Base-by-base conservation (phyloP, 2,888 invertebrate genomes). In the Chrysotoxum bicinctum region DNA sequence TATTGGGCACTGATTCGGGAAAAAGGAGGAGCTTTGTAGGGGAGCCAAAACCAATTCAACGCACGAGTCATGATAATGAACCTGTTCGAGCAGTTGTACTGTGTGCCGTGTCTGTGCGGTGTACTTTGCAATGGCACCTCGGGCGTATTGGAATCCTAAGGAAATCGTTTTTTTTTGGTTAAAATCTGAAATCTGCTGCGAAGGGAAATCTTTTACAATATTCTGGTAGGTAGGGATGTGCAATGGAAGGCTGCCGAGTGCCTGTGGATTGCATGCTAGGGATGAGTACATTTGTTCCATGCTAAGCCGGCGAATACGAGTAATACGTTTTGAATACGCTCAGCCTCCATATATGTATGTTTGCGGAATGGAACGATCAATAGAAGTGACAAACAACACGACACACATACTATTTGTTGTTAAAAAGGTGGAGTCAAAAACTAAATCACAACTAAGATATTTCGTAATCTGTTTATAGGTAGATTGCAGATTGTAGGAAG, bases 1-100 rank as follows among this genome's bases (percentile, higher is more conserved):
- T 21, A 84, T 84, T 84, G 84, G 84, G 23, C 64, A 74, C 56
- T 70, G 79, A 84, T 79, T 79, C 48, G 2, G 37, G 37, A 48
- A 69, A 19, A 64, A 35, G 84, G 84, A 79, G 84, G 84, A 75
- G 79, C 79, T 37, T 52, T 72, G 30, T 84, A 84, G 84, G 84
- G 52, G 70, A 75, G 58, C 40, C 16, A 35, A 64, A 50, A 30
- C 12, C 32, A 45, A 52, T 50, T 50, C 54, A 37, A 66, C 43
- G 64, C 43, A 50, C n/a, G 40, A 54, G 43, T 37, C 50, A 16
- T 23, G 32, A 35, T 30, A 56, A 45, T 14, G 26, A 66, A 66
- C 48, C 30, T 66, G 50, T 66, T 23, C 12, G 48, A 32, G 4
- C 43, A n/a, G 26, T 14, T 8, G 14, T 19, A 21, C 43, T 30